These are phyloP conservation scores for Pseudobourletiella spinata DNA, from an alignment of 1,140 invertebrate genomes.

Conservation along the genomic window DNA sequence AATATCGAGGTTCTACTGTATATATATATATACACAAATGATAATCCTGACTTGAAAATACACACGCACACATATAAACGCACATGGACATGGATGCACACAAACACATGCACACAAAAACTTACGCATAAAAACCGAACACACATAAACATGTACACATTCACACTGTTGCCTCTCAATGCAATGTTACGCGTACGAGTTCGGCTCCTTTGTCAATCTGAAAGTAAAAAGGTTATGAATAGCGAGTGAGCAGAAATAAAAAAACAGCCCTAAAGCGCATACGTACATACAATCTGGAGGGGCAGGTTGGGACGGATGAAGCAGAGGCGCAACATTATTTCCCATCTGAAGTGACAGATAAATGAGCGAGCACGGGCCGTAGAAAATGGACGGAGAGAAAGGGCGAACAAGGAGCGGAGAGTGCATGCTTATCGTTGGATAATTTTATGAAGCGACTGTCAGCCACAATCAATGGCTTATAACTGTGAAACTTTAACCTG, in stretches of 20 bases:
- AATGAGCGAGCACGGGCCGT: not conserved
- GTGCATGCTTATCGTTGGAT: not conserved
- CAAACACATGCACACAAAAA: no score
- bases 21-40: no score
- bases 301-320: not conserved
- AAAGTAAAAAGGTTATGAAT: not conserved
- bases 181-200: not conserved
- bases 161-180: no score
- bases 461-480: conserved; percentile 6
- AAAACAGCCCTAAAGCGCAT: not conserved
- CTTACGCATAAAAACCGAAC: no score
- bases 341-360: no score
- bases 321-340: not conserved
- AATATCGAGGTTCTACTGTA: no score
- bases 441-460: conserved; percentile 12
- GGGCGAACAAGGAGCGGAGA: not conserved
- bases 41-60: no score
- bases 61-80: no score
- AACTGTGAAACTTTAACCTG: not conserved
- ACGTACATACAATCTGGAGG: not conserved
- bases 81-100: no score
- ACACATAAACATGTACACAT: not conserved
- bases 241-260: not conserved
- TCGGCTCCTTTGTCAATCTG: not conserved
- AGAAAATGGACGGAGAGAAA: not conserved